Conservation (phyloP, 2,113 vertebrate species). For the Grantiella picta region DNA sequence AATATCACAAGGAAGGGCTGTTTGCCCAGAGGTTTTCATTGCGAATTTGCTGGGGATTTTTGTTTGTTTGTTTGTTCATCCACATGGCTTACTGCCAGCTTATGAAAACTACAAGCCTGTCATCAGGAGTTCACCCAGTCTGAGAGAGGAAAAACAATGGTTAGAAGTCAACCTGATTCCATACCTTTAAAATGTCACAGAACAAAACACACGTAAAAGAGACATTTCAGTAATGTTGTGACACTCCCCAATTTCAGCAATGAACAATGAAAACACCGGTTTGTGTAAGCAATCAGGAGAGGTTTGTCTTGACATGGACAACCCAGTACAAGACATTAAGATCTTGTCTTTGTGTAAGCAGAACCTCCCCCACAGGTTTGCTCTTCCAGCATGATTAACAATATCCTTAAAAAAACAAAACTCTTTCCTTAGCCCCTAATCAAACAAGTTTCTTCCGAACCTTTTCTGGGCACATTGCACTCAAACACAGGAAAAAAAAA, state of each 20-base stretch:
- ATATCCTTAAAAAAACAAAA: neutral
- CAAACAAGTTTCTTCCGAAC: neutral
- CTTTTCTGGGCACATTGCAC: neutral
- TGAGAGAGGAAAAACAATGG: neutral
- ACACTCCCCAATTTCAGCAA: neutral
- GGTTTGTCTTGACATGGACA: neutral
- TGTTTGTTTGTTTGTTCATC: conserved; percentile 62
- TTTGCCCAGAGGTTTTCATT: conserved; percentile 58
- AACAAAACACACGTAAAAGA: neutral
- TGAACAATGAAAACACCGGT: neutral
- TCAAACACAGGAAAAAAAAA: neutral
- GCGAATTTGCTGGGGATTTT: conserved; percentile 36
- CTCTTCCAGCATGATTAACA: neutral
- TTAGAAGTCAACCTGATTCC: neutral
- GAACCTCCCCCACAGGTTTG: neutral
- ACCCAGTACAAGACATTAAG: neutral
- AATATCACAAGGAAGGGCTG: conserved; percentile 63
- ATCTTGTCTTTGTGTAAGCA: neutral
- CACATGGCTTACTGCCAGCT: neutral
- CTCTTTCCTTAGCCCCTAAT: neutral
- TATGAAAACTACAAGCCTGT: conserved; percentile 44
- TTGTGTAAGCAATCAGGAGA: neutral
- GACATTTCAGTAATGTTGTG: neutral
- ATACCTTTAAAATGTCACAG: neutral
- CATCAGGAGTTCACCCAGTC: conserved; percentile 30